Evolutionary conservation across 2,888 invertebrate species (phyloP).

Genomic region (Pycnomerus fuliginosus): DNA sequence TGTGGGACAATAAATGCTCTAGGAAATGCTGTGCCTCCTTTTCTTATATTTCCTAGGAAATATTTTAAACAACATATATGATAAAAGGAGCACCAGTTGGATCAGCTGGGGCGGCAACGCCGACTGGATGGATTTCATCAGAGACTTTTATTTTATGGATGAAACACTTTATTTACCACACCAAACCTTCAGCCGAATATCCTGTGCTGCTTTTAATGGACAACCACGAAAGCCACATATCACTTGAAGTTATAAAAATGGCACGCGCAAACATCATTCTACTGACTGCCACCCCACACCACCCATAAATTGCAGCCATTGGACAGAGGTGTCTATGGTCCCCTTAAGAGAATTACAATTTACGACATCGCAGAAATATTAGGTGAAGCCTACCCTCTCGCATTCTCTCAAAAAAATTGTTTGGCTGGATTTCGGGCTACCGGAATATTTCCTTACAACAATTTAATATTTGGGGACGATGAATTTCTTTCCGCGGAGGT

Average conservation of each 20-base stretch:
- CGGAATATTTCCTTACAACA: too few relatives aligned
- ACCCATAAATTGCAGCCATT: background rate
- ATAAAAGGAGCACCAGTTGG: slow-evolving; percentile 1
- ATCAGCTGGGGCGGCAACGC: background rate
- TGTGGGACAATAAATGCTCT: background rate
- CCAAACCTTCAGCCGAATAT: background rate
- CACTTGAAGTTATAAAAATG: background rate
- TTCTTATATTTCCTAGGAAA: background rate
- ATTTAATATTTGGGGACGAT: too few relatives aligned
- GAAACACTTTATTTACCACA: background rate
- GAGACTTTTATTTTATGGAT: background rate
- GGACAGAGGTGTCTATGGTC: too few relatives aligned
- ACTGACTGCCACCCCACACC: background rate
- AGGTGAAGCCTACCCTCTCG: too few relatives aligned
- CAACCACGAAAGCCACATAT: background rate
- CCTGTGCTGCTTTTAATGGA: background rate
- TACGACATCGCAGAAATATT: too few relatives aligned
- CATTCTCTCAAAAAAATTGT: too few relatives aligned
- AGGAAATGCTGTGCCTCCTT: background rate
- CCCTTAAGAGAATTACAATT: too few relatives aligned
- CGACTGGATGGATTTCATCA: background rate
- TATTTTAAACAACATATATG: background rate
- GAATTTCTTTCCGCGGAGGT: too few relatives aligned
- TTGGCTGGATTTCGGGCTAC: too few relatives aligned
- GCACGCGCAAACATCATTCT: background rate